Evolutionary conservation across 2,797 vertebrate genomes (phyloP).

Genomic region (Smutsia gigantea): DNA sequence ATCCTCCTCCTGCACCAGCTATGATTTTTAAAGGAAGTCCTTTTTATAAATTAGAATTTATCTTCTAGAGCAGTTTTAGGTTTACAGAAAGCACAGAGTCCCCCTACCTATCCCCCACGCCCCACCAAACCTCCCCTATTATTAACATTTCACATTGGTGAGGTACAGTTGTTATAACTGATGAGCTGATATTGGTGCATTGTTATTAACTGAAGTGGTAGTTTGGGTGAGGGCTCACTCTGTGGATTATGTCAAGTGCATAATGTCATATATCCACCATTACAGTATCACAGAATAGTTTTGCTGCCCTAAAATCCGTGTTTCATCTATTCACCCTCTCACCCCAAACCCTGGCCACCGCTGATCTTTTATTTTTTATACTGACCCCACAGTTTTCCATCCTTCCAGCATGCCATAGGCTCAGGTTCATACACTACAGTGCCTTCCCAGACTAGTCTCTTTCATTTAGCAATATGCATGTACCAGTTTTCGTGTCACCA

Average conservation of each 20-base stretch:
- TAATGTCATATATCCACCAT: not conserved
- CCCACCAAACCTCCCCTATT: rapidly evolving
- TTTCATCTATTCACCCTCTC: not conserved
- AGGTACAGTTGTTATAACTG: not conserved
- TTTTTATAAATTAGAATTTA: not conserved
- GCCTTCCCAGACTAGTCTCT: not conserved
- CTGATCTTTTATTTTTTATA: not conserved
- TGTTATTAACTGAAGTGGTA: not conserved
- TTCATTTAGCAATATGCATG: not conserved
- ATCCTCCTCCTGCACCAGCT: not conserved
- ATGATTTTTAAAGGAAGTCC: not conserved
- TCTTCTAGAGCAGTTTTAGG: not conserved
- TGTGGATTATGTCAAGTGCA: not conserved
- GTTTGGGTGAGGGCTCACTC: not conserved
- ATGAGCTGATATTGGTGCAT: not conserved
- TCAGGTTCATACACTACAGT: rapidly evolving
- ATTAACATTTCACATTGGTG: not conserved
- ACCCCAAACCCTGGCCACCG: not conserved
- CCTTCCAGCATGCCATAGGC: not conserved
- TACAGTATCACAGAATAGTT: not conserved
- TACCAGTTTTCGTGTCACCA: not conserved
- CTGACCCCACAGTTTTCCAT: not conserved
- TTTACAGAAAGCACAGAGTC: not conserved
- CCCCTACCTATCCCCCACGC: rapidly evolving
- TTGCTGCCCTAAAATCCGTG: not conserved